Conservation (phyloP, 1,140 invertebrate genomes). For the Papilio polytes region DNA sequence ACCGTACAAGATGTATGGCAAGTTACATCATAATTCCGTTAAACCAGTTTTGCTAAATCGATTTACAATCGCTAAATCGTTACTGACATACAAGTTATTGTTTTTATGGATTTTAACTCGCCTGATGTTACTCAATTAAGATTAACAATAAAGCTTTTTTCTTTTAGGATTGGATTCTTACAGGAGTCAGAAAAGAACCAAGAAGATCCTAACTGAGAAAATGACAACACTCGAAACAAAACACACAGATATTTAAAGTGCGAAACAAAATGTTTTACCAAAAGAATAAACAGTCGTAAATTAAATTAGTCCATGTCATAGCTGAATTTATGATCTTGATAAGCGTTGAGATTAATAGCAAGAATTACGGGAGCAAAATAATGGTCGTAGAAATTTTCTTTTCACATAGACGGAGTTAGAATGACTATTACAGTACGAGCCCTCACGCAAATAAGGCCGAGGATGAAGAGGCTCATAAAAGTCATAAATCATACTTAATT, state of each 20-base stretch:
- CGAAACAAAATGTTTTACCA: not conserved
- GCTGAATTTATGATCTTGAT: slow-evolving; percentile 17
- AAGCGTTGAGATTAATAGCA: slow-evolving; percentile 26
- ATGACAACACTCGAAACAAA: not conserved
- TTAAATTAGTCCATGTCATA: slow-evolving; percentile 16
- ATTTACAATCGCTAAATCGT: not conserved
- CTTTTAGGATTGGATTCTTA: no score
- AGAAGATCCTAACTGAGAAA: not conserved
- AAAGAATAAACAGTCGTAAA: not conserved
- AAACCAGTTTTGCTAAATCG: not conserved
- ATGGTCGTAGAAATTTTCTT: slow-evolving; percentile 32
- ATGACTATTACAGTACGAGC: slow-evolving; percentile 29
- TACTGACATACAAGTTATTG: not conserved
- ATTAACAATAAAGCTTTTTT: not conserved
- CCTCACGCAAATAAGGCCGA: slow-evolving; percentile 53
- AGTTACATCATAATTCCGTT: not conserved
- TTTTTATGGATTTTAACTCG: not conserved
- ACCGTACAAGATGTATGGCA: not conserved
- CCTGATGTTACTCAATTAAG: not conserved
- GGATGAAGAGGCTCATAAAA: slow-evolving; percentile 57
- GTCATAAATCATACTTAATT: slow-evolving; percentile 73
- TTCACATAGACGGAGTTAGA: slow-evolving; percentile 16
- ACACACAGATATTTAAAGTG: not conserved
- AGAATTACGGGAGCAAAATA: slow-evolving; percentile 14
- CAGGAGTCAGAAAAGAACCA: no score